Conservation (phyloP, 2,113 vertebrate species). For the Cryptotis parvus region DNA sequence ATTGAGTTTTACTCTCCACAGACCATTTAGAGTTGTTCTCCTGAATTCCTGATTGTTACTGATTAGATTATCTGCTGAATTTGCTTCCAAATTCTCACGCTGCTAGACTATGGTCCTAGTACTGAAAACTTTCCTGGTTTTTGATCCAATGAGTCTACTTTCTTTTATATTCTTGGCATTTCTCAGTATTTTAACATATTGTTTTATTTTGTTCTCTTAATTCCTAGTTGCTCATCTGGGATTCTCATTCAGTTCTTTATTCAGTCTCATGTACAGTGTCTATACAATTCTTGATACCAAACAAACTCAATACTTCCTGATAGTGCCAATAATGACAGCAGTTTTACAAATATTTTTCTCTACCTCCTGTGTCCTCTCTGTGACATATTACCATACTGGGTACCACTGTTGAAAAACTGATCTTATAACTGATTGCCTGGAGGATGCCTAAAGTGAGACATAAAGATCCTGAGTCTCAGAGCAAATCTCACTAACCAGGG, state of each 20-base stretch:
- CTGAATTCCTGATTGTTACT: background rate
- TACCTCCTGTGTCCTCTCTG: background rate
- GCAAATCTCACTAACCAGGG: background rate
- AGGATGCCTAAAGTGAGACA: slow-evolving; percentile 31
- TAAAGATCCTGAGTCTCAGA: background rate
- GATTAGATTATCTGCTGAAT: slow-evolving; percentile 10
- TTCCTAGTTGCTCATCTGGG: background rate
- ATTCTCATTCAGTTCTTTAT: slow-evolving; percentile 16
- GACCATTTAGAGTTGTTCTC: background rate
- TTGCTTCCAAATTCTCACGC: slow-evolving; percentile 14
- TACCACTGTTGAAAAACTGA: background rate
- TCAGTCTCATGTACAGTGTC: background rate
- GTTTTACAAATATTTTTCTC: background rate
- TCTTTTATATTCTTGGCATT: slow-evolving; percentile 7
- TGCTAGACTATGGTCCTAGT: background rate
- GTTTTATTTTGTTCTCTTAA: slow-evolving; percentile 16
- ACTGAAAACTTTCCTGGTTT: background rate
- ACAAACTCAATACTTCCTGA: background rate
- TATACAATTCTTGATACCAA: background rate
- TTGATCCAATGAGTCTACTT: background rate
- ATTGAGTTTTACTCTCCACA: background rate
- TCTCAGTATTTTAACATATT: slow-evolving; percentile 14
- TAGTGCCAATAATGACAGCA: background rate
- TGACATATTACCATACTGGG: background rate
- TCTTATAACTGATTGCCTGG: background rate